Evolutionary conservation across 2,113 vertebrate genomes (phyloP).

Genomic region (Spea multiplicata): DNA sequence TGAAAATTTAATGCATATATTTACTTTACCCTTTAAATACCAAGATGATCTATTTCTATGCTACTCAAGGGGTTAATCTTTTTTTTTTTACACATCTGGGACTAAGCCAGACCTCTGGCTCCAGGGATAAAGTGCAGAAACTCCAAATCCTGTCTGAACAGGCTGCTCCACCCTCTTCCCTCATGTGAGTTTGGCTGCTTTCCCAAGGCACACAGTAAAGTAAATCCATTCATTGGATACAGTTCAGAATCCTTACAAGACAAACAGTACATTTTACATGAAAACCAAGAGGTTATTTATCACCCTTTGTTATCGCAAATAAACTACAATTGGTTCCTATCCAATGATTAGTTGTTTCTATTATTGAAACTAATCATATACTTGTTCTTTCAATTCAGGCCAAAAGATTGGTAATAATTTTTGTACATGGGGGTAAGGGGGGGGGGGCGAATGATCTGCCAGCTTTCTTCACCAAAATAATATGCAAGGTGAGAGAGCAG

Average conservation of each 20-base stretch:
- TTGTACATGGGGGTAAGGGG: background rate
- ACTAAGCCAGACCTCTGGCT: constrained; percentile 74
- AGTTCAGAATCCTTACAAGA: constrained; percentile 60
- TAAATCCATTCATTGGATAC: constrained; percentile 71
- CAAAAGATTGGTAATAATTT: background rate
- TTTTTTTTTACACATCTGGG: constrained; percentile 65
- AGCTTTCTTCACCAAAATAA: constrained; percentile 5
- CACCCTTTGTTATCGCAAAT: constrained; percentile 52
- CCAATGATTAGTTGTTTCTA: constrained; percentile 43
- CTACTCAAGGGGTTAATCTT: background rate
- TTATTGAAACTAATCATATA: constrained; percentile 32
- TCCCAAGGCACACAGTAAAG: constrained; percentile 71
- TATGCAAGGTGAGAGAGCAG: background rate
- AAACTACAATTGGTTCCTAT: constrained; percentile 42
- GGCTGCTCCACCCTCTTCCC: constrained; percentile 69
- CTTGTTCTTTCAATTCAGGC: constrained; percentile 8
- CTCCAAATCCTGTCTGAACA: constrained; percentile 76
- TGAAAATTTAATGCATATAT: too few species aligned
- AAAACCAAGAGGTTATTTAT: constrained; percentile 61
- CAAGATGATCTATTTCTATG: too few species aligned
- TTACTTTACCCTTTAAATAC: too few species aligned
- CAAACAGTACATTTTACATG: constrained; percentile 57
- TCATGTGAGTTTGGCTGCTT: constrained; percentile 71
- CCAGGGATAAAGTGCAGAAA: constrained; percentile 79
- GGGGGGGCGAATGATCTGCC: background rate